These are phyloP conservation scores for Pluvianellus socialis DNA, from an alignment of 2,113 vertebrate species.

Conservation along the genomic window DNA sequence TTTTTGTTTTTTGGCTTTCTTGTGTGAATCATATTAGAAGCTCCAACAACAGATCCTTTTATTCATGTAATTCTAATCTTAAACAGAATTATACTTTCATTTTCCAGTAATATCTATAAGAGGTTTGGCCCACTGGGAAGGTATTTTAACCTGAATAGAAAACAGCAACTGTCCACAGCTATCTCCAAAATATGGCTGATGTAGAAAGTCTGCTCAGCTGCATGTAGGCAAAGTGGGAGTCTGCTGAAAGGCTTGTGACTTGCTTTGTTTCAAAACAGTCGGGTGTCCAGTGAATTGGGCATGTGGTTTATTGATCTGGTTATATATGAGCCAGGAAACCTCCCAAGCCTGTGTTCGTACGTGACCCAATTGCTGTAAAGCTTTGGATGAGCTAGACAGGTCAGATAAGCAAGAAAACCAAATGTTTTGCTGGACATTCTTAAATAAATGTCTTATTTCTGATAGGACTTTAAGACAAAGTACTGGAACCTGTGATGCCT, in stretches of 20 bases:
- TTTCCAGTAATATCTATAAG: neutral
- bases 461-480: neutral
- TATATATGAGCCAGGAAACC: neutral
- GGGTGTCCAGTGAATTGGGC: neutral
- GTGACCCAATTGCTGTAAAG: neutral
- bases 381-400: neutral
- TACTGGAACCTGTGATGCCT: neutral
- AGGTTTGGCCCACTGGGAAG: neutral
- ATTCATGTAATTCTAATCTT: neutral
- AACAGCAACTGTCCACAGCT: neutral
- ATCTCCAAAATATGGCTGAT: neutral
- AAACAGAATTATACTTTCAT: neutral
- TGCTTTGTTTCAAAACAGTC: slow-evolving; percentile 6
- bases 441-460: neutral
- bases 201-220: neutral
- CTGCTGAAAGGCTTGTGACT: neutral
- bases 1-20: neutral
- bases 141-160: neutral
- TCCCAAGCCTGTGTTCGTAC: neutral
- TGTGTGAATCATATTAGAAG: neutral
- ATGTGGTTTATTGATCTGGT: slow-evolving; percentile 21
- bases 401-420: neutral
- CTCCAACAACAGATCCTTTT: neutral
- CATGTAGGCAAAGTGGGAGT: neutral
- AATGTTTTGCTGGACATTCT: neutral